Conservation (phyloP, 2,797 vertebrate genomes). For the Rhadinocentrus ornatus region DNA sequence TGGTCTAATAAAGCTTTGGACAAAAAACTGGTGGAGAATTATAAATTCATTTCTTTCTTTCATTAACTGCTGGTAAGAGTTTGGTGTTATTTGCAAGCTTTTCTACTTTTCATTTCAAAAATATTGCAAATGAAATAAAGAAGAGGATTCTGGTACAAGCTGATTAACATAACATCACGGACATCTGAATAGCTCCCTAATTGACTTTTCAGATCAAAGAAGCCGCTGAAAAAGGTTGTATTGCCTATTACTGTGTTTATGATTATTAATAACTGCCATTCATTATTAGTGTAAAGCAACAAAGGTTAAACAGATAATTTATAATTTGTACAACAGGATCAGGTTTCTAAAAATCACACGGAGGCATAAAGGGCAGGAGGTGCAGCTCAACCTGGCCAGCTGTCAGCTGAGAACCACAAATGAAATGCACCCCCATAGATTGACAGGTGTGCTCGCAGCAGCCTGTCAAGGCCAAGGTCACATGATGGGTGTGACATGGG, state of each 20-base stretch:
- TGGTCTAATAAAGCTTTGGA: background rate
- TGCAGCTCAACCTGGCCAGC: slow-evolving; percentile 7
- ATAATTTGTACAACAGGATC: no score
- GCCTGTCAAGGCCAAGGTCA: slow-evolving; percentile 46
- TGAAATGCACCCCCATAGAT: background rate
- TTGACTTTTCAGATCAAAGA: no score
- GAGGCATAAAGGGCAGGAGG: background rate
- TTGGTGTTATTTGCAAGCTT: no score
- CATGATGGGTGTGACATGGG: slow-evolving; percentile 10
- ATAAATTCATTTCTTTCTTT: background rate
- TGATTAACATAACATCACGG: background rate
- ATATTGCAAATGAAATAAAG: background rate
- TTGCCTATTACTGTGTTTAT: no score
- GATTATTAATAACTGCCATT: no score
- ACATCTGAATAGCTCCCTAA: background rate
- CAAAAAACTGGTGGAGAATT: background rate
- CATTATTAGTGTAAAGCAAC: no score
- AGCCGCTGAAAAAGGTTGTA: no score
- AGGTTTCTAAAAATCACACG: no score
- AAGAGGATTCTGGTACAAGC: background rate
- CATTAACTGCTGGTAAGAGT: background rate
- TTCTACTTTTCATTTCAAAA: background rate
- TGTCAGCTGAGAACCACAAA: background rate
- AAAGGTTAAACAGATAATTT: no score
- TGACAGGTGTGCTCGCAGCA: slow-evolving; percentile 30